Conservation (phyloP, 2,797 vertebrate species). For the Naso thynnoides region DNA sequence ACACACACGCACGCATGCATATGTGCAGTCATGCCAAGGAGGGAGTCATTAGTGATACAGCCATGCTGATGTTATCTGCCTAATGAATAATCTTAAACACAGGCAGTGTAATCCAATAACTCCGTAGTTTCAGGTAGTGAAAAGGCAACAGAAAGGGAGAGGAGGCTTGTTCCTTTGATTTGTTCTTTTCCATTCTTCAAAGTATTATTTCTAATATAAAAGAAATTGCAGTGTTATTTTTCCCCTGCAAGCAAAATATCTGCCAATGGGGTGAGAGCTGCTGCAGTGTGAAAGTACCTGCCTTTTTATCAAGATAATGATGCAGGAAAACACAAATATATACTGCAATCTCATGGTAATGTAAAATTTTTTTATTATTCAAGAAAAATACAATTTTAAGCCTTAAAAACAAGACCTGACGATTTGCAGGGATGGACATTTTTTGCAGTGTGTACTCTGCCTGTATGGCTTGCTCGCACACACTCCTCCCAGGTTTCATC, state of each 20-base stretch:
- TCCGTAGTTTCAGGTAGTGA: too few species aligned
- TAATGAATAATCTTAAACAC: constrained; percentile 62
- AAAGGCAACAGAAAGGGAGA: background rate
- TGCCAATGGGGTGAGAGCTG: background rate
- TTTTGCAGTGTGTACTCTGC: constrained; percentile 25
- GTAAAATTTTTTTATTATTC: too few species aligned
- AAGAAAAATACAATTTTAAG: background rate
- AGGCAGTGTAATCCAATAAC: constrained; percentile 42
- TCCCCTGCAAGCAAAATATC: background rate
- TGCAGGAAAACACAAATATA: background rate
- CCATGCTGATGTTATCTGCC: constrained; percentile 50
- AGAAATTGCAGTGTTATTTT: background rate
- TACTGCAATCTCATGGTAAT: background rate
- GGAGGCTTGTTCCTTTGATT: background rate
- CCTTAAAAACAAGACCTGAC: background rate
- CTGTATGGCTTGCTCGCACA: constrained; percentile 20
- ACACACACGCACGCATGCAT: constrained; percentile 6
- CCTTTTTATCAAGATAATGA: background rate
- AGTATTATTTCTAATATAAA: background rate
- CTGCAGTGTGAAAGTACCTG: background rate
- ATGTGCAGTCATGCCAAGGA: constrained; percentile 2
- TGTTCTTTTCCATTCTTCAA: constrained; percentile 9
- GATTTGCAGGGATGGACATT: constrained; percentile 6
- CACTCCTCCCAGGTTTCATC: constrained; percentile 62
- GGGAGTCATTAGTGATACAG: constrained; percentile 46